These are phyloP conservation scores for Diabrotica balteata DNA, from an alignment of 2,888 invertebrate species.

Conservation along the genomic window DNA sequence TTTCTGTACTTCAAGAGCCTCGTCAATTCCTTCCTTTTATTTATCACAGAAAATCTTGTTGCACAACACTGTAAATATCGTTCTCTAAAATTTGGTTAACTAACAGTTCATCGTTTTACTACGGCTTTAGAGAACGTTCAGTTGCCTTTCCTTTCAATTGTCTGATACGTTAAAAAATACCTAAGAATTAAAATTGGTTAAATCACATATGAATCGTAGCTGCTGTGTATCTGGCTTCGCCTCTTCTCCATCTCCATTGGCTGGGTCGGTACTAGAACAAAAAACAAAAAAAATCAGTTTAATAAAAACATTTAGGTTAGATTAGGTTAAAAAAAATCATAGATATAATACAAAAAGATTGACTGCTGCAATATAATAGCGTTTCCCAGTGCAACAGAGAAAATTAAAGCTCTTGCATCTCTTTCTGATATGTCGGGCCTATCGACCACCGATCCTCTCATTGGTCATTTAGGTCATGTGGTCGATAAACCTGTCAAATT, in stretches of 20 bases:
- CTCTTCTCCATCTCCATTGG: conserved; percentile 90
- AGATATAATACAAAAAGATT: too few relatives aligned
- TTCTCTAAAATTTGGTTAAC: conserved; percentile 13
- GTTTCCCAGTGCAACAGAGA: too few relatives aligned
- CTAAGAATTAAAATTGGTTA: conserved; percentile 2
- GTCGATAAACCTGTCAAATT: too few relatives aligned
- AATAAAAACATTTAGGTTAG: too few relatives aligned
- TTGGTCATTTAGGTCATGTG: too few relatives aligned
- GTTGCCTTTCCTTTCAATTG: conserved; percentile 9
- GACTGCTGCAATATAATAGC: too few relatives aligned
- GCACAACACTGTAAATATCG: conserved; percentile 16
- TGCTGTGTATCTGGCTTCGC: conserved; percentile 92
- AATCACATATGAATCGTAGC: conserved; percentile 93
- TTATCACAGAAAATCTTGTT: conserved; percentile 29
- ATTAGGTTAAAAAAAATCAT: too few relatives aligned
- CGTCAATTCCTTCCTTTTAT: not conserved
- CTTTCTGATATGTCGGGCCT: too few relatives aligned
- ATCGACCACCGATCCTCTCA: too few relatives aligned
- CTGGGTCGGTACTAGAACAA: conserved; percentile 88
- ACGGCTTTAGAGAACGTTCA: conserved; percentile 7
- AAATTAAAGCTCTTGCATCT: too few relatives aligned
- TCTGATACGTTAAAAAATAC: conserved; percentile 25
- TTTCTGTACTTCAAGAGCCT: not conserved
- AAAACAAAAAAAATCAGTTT: conserved; percentile 29
- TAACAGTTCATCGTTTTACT: not conserved